A percentile compares a stretch with the other conserved stretches of the same genome.
Evolutionary conservation across 92 coral and sea anemone genomes (phyloP).

Genomic region (Palythoa grandiflora): DNA sequence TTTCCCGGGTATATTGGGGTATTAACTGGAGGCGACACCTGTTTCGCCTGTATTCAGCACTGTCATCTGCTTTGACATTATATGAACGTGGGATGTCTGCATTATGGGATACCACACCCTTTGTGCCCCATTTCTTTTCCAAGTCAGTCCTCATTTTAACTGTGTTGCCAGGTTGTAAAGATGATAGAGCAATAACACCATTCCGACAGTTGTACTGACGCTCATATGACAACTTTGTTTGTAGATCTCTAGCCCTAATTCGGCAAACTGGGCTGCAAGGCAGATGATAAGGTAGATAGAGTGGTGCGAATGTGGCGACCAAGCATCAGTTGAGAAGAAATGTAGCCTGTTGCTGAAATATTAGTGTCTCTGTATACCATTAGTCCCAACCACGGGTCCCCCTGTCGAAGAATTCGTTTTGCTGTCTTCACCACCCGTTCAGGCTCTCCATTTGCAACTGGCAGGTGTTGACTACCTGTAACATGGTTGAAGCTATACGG

Average conservation of each 20-base stretch:
- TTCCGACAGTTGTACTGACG: constrained; percentile 5
- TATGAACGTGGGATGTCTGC: neutral
- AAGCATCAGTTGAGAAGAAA: constrained; percentile 2
- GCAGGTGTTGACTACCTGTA: too few species aligned
- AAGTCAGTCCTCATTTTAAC: neutral
- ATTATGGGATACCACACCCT: neutral
- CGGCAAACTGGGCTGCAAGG: neutral
- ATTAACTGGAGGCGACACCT: neutral
- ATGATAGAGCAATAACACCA: neutral
- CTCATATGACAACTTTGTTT: constrained; percentile 2
- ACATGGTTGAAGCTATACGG: too few species aligned
- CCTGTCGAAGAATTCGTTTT: too few species aligned
- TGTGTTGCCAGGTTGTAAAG: neutral
- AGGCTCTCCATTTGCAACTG: too few species aligned
- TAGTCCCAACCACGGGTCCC: too few species aligned
- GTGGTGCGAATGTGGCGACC: neutral
- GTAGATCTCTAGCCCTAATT: neutral
- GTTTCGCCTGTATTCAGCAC: neutral
- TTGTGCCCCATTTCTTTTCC: neutral
- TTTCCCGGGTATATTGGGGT: neutral
- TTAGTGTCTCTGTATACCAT: neutral
- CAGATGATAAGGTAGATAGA: constrained; percentile 1
- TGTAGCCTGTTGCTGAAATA: neutral
- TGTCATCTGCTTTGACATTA: neutral
- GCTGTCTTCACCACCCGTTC: too few species aligned